Conservation (phyloP, 2,888 invertebrate genomes). For the Zeuzera pyrina region DNA sequence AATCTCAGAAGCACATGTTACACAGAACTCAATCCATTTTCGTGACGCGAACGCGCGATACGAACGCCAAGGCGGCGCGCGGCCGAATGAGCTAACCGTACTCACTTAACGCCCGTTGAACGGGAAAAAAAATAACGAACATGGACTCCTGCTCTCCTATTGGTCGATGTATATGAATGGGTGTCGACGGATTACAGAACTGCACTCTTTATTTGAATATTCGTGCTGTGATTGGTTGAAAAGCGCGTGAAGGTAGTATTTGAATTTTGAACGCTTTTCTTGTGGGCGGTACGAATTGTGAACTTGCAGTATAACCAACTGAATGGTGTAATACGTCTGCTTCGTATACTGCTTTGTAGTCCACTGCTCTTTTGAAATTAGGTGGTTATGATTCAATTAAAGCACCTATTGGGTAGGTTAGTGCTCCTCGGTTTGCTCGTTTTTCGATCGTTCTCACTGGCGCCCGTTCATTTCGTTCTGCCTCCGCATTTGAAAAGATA, state of each 20-base stretch:
- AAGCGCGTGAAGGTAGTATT: constrained; percentile 46
- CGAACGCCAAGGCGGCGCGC: constrained; percentile 68
- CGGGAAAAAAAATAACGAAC: constrained; percentile 48
- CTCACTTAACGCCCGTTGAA: constrained; percentile 35
- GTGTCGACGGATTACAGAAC: constrained; percentile 34
- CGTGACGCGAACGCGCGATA: constrained; percentile 59
- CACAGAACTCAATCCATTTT: constrained; percentile 66
- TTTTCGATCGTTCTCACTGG: constrained; percentile 34
- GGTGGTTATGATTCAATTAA: constrained; percentile 62
- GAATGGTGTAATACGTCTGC: constrained; percentile 44
- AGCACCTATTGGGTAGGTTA: constrained; percentile 49
- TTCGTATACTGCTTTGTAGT: constrained; percentile 31
- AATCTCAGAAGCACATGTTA: constrained; percentile 57
- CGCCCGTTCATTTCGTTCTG: constrained; percentile 30
- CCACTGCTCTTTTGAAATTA: constrained; percentile 43
- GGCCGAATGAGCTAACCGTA: constrained; percentile 57
- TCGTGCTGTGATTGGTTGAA: constrained; percentile 38
- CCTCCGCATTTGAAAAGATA: constrained; percentile 31
- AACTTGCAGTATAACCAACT: constrained; percentile 58
- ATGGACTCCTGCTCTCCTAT: constrained; percentile 49
- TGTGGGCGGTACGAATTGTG: constrained; percentile 52
- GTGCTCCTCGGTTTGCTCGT: constrained; percentile 36
- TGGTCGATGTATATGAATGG: constrained; percentile 39
- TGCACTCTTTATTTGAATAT: constrained; percentile 45
- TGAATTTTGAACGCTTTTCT: constrained; percentile 55